Conservation (phyloP, 2,113 vertebrate genomes). For the Hippocampus barbouri region DNA sequence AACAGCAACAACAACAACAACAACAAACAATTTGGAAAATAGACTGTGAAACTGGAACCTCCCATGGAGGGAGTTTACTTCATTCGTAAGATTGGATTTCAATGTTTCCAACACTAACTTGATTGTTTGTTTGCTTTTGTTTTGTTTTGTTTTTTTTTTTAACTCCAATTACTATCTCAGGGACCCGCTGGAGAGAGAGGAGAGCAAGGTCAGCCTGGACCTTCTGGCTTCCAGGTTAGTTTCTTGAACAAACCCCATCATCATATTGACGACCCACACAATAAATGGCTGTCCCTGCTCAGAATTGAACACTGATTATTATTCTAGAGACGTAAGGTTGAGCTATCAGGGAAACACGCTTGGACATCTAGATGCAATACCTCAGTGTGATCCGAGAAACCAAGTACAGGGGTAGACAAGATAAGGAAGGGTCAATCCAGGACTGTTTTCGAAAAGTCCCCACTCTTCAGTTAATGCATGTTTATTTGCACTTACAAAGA, state of each 20-base stretch:
- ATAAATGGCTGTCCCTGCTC: background rate
- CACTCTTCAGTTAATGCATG: background rate
- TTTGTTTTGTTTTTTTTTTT: background rate
- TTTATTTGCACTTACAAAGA: background rate
- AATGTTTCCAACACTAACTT: background rate
- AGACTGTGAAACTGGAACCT: too few relatives aligned
- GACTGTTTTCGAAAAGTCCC: background rate
- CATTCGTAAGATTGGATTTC: background rate
- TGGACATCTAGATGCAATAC: background rate
- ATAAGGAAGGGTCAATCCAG: background rate
- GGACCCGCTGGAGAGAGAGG: constrained; percentile 92
- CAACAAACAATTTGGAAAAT: too few relatives aligned
- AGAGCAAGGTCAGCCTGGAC: constrained; percentile 90
- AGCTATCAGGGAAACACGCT: background rate
- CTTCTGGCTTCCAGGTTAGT: constrained; percentile 92
- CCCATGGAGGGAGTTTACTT: too few relatives aligned
- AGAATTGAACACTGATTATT: background rate
- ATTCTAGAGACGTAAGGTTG: background rate
- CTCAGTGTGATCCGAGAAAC: background rate
- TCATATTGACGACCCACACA: background rate
- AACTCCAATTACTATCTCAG: constrained; percentile 55
- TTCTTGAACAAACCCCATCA: constrained; percentile 8
- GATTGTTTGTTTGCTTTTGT: background rate
- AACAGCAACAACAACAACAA: too few relatives aligned
- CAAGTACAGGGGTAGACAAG: background rate